Evolutionary conservation across 2,113 vertebrate genomes (phyloP).

Genomic region (Tonatia bakeri): DNA sequence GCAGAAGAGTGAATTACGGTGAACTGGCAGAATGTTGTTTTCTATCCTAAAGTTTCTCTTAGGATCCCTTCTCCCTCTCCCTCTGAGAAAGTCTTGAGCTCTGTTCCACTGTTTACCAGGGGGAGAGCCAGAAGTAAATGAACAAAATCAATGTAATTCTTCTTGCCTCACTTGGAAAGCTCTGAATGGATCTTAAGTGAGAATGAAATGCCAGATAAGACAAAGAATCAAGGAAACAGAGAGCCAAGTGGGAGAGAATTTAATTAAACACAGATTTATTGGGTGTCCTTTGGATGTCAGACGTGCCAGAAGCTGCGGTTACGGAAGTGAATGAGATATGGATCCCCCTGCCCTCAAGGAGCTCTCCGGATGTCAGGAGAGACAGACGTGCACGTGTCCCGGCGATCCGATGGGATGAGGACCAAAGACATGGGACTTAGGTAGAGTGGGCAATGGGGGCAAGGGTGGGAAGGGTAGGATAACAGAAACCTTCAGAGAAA

Average conservation of each 20-base stretch:
- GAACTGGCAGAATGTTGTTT: not conserved
- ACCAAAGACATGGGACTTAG: not conserved
- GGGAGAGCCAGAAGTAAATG: not conserved
- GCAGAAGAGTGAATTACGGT: not conserved
- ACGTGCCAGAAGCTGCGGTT: not conserved
- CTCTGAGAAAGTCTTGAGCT: not conserved
- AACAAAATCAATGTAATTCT: not conserved
- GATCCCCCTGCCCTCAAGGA: not conserved
- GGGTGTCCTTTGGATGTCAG: not conserved
- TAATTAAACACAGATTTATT: not conserved
- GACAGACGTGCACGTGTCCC: fast-evolving
- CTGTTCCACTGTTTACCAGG: not conserved
- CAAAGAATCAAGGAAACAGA: not conserved
- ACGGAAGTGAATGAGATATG: not conserved
- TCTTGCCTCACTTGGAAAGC: not conserved
- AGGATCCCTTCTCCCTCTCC: not conserved
- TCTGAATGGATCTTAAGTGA: not conserved
- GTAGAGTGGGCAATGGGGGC: not conserved
- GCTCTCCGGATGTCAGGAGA: not conserved
- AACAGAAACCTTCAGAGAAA: not conserved
- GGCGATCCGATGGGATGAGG: not conserved
- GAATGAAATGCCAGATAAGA: not conserved
- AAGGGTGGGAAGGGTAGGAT: not conserved
- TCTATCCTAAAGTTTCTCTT: not conserved
- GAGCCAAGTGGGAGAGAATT: not conserved